These are phyloP conservation scores for Sitophilus oryzae DNA, from an alignment of 1,140 invertebrate genomes.

Conservation along the genomic window DNA sequence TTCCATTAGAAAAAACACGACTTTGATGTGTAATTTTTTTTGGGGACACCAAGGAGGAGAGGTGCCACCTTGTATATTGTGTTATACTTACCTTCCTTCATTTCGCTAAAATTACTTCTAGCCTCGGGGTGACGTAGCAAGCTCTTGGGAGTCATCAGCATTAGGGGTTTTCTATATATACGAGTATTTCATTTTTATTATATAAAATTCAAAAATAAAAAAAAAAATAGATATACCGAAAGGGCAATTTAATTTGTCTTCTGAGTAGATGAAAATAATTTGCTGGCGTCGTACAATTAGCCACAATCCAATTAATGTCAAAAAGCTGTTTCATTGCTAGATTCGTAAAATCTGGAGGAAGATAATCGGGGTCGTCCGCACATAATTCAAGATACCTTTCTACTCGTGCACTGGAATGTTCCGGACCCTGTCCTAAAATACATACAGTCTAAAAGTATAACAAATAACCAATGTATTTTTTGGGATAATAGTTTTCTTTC, in stretches of 20 bases:
- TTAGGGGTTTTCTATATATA: constrained; percentile 76
- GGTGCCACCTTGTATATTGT: too few species aligned
- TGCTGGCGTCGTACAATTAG: constrained; percentile 93
- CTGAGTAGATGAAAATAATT: constrained; percentile 95
- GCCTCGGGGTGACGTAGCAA: constrained; percentile 66
- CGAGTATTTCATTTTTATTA: too few species aligned
- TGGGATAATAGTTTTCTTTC: too few species aligned
- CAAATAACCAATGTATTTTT: not conserved
- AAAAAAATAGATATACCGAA: too few species aligned
- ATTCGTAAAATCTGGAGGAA: constrained; percentile 83
- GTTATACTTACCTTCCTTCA: constrained; percentile 52
- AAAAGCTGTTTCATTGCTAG: constrained; percentile 94
- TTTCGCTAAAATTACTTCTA: constrained; percentile 64
- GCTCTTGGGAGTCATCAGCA: constrained; percentile 77
- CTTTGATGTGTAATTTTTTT: too few species aligned
- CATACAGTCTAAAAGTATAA: not conserved
- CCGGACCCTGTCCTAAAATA: constrained; percentile 70
- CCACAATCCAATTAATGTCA: constrained; percentile 95
- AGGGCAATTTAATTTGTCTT: constrained; percentile 90
- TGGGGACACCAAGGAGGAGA: too few species aligned
- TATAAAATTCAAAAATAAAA: too few species aligned
- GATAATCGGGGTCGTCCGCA: constrained; percentile 93
- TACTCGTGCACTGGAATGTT: constrained; percentile 91
- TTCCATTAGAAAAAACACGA: too few species aligned
- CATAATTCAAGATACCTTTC: constrained; percentile 97